These are phyloP conservation scores for Otis tarda DNA, from an alignment of 2,113 vertebrate species.

Conservation along the genomic window DNA sequence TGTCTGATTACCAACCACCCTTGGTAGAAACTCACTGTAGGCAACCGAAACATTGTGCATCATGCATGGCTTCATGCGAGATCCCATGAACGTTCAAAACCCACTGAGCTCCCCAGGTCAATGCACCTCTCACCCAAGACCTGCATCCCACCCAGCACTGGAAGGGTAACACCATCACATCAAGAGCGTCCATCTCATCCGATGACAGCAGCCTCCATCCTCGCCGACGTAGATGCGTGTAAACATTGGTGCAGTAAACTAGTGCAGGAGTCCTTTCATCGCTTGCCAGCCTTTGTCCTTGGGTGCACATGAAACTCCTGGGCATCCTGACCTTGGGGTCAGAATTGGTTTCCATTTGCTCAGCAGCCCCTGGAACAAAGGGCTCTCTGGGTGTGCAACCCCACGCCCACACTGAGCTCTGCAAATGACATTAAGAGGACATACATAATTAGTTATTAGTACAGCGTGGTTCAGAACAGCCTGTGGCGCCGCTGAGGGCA, in stretches of 20 bases:
- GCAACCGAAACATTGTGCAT: rapidly evolving
- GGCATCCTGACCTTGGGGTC: conserved; percentile 41
- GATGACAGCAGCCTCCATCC: background rate
- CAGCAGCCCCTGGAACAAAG: background rate
- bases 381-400: background rate
- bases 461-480: rapidly evolving
- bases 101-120: rapidly evolving
- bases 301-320: background rate
- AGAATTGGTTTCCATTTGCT: background rate
- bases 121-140: background rate
- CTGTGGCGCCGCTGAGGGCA: rapidly evolving
- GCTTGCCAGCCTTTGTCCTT: conserved; percentile 42
- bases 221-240: rapidly evolving
- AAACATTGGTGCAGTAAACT: background rate
- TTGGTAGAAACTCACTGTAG: background rate
- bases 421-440: conserved; percentile 39
- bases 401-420: background rate
- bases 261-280: conserved; percentile 63
- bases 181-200: background rate
- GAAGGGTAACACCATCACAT: background rate
- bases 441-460: background rate
- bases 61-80: background rate
- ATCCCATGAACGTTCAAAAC: rapidly evolving
- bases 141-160: background rate
- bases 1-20: background rate